A percentile compares a stretch with the other conserved stretches of the same genome.
Conservation (phyloP, 2,797 vertebrate species). For the Notolepis coatsorum region DNA sequence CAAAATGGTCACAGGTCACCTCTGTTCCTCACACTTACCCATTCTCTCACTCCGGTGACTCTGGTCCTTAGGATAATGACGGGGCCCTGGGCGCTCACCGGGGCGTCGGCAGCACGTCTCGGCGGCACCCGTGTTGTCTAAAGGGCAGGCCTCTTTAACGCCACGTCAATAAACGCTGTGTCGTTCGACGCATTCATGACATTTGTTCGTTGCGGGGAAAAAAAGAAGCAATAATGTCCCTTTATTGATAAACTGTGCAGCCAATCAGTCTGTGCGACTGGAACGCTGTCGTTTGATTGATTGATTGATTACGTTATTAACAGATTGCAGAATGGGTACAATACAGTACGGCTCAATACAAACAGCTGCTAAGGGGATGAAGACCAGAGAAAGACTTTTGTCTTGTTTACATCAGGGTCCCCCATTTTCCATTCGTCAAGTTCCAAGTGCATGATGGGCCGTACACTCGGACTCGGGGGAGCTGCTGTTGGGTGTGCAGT, state of each 20-base stretch:
- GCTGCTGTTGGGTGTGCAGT: conserved; percentile 37
- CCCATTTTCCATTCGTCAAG: too few relatives aligned
- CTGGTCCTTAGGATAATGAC: conserved; percentile 90
- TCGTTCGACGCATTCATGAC: neutral
- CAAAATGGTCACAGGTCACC: conserved; percentile 87
- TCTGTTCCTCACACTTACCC: conserved; percentile 79
- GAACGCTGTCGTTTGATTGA: conserved; percentile 33
- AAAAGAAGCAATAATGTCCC: conserved; percentile 35
- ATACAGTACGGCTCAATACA: too few relatives aligned
- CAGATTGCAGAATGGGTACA: too few relatives aligned
- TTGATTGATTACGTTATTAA: too few relatives aligned
- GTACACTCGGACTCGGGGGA: conserved; percentile 44
- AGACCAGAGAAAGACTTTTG: too few relatives aligned
- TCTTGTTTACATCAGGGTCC: too few relatives aligned
- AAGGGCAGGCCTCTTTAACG: conserved; percentile 12
- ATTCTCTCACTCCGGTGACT: conserved; percentile 87
- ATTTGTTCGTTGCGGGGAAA: neutral
- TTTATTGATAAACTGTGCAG: conserved; percentile 28
- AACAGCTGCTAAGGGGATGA: too few relatives aligned
- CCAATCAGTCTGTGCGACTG: conserved; percentile 29
- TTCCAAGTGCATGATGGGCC: conserved; percentile 9
- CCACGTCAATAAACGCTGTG: conserved; percentile 23
- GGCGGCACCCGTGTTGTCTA: conserved; percentile 59
- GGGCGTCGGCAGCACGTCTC: conserved; percentile 79
- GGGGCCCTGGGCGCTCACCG: conserved; percentile 79